phyloP scores from a whole-genome alignment of 2,797 vertebrate genomes.

The Erethizon dorsatum region DNA sequence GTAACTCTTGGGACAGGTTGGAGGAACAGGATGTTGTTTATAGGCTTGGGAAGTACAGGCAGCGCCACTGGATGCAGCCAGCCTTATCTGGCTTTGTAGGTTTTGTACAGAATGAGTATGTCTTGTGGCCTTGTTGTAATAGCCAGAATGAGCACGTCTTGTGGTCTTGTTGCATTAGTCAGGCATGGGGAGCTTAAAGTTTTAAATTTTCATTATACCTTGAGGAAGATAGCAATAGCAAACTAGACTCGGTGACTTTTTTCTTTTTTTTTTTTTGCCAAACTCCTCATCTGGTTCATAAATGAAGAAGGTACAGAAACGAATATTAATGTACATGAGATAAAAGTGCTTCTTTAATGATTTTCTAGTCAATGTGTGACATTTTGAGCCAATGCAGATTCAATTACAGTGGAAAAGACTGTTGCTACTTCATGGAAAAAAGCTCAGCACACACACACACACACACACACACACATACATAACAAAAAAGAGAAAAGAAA shows the following conservation, averaged over 20 bases:
- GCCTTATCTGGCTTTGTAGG: too few relatives aligned
- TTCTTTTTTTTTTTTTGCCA: background rate
- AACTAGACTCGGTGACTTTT: background rate
- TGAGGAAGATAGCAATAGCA: background rate
- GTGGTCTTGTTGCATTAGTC: too few relatives aligned
- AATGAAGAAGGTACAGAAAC: background rate
- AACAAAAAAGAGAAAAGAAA: background rate
- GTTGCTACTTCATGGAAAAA: background rate
- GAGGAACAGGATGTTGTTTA: too few relatives aligned
- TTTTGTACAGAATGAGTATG: too few relatives aligned
- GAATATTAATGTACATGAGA: background rate
- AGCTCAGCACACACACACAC: background rate
- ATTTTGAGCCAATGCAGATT: background rate
- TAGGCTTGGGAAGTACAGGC: too few relatives aligned
- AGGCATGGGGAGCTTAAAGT: too few relatives aligned
- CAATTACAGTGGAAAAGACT: background rate
- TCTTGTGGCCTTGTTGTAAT: too few relatives aligned
- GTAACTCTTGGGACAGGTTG: too few relatives aligned
- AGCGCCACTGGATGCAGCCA: too few relatives aligned
- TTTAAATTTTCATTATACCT: too few relatives aligned
- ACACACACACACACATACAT: background rate
- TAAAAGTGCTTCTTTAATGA: background rate
- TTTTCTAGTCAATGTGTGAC: background rate
- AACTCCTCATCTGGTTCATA: background rate
- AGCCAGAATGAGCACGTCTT: too few relatives aligned